Percentiles rank a stretch among this genome's conserved stretches.
These are phyloP conservation scores for Drosophila merina DNA, from an alignment of 2,888 invertebrate species.

Conservation along the genomic window DNA sequence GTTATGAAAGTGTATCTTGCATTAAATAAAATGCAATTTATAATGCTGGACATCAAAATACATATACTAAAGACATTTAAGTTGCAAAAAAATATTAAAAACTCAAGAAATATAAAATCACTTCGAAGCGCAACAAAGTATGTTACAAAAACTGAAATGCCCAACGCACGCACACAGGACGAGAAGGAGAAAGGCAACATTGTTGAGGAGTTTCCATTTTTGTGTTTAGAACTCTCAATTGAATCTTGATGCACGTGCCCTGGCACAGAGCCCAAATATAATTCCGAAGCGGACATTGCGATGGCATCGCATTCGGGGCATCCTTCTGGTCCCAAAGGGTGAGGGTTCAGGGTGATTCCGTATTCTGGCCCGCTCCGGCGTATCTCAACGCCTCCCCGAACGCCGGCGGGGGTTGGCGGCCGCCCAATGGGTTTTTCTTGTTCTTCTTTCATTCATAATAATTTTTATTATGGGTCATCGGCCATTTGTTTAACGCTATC, in stretches of 20 bases:
- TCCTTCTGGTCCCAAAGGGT: constrained; percentile 45
- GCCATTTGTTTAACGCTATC: constrained; percentile 75
- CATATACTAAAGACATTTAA: neutral
- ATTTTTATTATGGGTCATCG: constrained; percentile 80
- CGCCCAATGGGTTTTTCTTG: constrained; percentile 75
- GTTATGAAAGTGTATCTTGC: neutral
- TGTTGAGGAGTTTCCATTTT: constrained; percentile 40
- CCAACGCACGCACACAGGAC: constrained; percentile 15
- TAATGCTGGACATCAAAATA: neutral
- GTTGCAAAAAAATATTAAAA: neutral
- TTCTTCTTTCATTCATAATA: constrained; percentile 77
- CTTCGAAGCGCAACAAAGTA: constrained; percentile 23
- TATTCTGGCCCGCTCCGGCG: constrained; percentile 1
- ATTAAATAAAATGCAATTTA: neutral
- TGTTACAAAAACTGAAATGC: constrained; percentile 29
- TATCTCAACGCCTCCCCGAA: constrained; percentile 1
- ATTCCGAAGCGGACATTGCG: constrained; percentile 41
- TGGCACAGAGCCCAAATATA: constrained; percentile 56
- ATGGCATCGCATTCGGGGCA: constrained; percentile 36
- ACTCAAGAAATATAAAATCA: neutral
- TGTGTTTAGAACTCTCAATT: constrained; percentile 60
- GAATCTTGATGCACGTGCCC: constrained; percentile 75
- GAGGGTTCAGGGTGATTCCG: constrained; percentile 33
- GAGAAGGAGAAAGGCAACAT: constrained; percentile 1
- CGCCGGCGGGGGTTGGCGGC: constrained; percentile 13